Evolutionary conservation across 2,113 vertebrate species (phyloP).

Genomic region (Protobothrops flavoviridis): DNA sequence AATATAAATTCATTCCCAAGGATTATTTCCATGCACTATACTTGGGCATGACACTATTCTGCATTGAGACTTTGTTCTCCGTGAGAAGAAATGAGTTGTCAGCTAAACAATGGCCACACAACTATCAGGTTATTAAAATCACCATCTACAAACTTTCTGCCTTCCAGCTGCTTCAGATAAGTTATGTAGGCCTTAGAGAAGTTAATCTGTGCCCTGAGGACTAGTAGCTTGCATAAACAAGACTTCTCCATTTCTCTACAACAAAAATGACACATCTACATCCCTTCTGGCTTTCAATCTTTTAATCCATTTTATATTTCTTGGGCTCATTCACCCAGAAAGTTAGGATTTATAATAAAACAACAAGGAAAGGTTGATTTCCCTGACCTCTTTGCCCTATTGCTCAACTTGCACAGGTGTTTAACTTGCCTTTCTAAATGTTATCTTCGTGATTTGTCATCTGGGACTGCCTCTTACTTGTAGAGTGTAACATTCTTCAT

Average conservation of each 20-base stretch:
- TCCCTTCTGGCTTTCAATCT: neutral
- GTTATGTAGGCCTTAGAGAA: neutral
- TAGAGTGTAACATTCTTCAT: neutral
- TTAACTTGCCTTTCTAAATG: neutral
- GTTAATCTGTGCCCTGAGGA: neutral
- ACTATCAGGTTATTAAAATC: neutral
- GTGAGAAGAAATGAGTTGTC: neutral
- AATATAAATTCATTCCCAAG: neutral
- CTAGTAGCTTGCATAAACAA: neutral
- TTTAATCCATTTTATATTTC: neutral
- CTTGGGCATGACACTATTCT: neutral
- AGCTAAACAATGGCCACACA: neutral
- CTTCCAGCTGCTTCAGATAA: neutral
- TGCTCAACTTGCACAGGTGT: neutral
- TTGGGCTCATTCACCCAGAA: neutral
- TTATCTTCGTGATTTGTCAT: neutral
- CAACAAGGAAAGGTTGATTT: neutral
- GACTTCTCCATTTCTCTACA: neutral
- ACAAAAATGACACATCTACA: neutral
- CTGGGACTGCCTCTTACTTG: conserved; percentile 2
- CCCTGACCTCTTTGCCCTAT: neutral
- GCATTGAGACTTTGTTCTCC: neutral
- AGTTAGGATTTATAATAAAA: neutral
- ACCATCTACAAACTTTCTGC: neutral
- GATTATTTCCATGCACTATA: neutral